These are phyloP conservation scores for Nephrotoma appendiculata DNA, from an alignment of 2,888 invertebrate species.

Conservation along the genomic window DNA sequence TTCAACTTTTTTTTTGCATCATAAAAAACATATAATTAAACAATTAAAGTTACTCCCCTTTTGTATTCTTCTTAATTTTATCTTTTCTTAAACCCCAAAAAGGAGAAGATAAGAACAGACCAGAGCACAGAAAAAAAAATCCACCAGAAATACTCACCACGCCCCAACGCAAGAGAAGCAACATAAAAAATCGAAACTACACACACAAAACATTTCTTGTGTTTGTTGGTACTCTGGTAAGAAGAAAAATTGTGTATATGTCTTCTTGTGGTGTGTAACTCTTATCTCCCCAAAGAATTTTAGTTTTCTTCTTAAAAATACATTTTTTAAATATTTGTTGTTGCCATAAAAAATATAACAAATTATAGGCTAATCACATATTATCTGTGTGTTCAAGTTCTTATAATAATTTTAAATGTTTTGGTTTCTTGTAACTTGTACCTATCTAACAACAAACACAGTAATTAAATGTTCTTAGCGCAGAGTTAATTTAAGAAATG, in stretches of 20 bases:
- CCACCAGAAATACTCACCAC: background rate
- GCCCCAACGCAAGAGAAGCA: background rate
- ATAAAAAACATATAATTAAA: slow-evolving; percentile 32
- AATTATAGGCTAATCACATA: background rate
- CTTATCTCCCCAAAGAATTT: background rate
- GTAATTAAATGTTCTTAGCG: background rate
- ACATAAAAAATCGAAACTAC: background rate
- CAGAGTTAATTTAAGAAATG: background rate
- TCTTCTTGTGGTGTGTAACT: background rate
- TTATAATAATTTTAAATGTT: background rate
- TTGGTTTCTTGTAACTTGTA: background rate
- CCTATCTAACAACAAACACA: background rate
- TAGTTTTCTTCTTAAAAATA: background rate
- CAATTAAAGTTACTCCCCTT: slow-evolving; percentile 35
- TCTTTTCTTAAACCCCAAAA: background rate
- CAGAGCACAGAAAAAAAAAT: background rate
- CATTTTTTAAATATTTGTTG: background rate
- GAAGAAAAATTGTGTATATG: background rate
- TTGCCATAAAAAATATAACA: background rate
- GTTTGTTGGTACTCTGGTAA: background rate
- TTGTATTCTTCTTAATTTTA: slow-evolving; percentile 15
- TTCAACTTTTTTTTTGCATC: background rate
- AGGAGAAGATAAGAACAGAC: background rate
- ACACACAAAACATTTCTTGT: background rate
- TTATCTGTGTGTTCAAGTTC: background rate